phyloP scores from a whole-genome alignment of 2,888 invertebrate species.

The Phytoseiulus persimilis region DNA sequence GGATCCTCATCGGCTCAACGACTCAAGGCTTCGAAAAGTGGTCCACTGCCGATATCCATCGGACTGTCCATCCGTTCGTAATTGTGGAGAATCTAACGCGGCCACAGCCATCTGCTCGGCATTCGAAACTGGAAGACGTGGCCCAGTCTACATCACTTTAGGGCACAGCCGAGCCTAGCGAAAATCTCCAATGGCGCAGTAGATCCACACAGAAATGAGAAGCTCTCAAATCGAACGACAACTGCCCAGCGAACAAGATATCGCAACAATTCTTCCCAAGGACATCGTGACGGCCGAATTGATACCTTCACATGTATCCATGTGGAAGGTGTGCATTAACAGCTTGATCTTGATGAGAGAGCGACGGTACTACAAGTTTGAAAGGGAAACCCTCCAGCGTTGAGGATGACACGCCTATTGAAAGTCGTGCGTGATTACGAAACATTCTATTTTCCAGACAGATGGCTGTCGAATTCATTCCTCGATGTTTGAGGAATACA shows the following conservation, averaged over 20 bases:
- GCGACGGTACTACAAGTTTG: neutral
- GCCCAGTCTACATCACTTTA: neutral
- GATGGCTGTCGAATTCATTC: neutral
- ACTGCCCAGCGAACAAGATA: neutral
- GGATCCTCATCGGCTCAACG: neutral
- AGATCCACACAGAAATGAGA: neutral
- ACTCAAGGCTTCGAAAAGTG: neutral
- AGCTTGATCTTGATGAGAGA: neutral
- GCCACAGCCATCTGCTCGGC: neutral
- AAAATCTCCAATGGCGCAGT: neutral
- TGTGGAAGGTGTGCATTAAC: neutral
- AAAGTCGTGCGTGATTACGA: neutral
- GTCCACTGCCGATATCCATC: neutral
- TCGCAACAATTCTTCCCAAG: neutral
- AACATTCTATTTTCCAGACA: neutral
- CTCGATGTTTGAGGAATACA: no score
- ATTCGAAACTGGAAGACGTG: neutral
- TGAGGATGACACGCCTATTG: neutral
- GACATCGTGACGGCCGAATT: neutral
- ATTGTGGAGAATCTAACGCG: neutral
- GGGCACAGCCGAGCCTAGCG: neutral
- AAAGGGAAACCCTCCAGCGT: neutral
- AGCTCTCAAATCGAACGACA: neutral
- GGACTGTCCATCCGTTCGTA: neutral
- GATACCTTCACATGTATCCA: neutral